phyloP scores from a whole-genome alignment of 2,797 vertebrate species.

The Ctenopoma kingsleyae region DNA sequence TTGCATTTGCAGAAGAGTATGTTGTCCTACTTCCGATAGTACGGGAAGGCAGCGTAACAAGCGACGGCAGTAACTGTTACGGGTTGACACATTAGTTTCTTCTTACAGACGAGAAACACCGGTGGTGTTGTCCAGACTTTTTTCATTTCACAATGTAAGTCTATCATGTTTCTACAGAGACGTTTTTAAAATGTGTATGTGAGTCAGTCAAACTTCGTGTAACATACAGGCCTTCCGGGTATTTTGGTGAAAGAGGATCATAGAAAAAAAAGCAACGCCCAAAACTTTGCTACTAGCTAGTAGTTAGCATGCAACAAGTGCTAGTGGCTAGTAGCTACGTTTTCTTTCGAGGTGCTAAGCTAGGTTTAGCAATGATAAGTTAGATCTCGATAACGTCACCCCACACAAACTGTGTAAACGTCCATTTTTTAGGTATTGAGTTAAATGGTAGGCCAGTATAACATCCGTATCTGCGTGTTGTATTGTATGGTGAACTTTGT shows the following conservation, averaged over 20 bases:
- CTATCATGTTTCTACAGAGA: neutral
- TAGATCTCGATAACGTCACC: neutral
- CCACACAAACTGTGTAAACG: neutral
- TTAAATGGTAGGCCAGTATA: fast-evolving
- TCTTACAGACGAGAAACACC: conserved; percentile 32
- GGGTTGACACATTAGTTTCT: conserved; percentile 49
- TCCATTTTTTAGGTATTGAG: neutral
- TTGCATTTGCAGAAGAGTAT: neutral
- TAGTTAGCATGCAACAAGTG: conserved; percentile 79
- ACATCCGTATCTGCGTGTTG: neutral
- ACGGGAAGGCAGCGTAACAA: conserved; percentile 34
- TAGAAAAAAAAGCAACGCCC: conserved; percentile 72
- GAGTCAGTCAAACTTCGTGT: neutral
- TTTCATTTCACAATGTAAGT: conserved; percentile 75
- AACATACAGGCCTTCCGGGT: neutral
- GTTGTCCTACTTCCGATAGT: conserved; percentile 17
- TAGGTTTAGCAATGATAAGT: neutral
- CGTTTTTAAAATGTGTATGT: neutral
- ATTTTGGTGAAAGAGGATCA: conserved; percentile 14
- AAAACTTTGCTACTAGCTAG: conserved; percentile 74
- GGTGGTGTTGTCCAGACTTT: conserved; percentile 22
- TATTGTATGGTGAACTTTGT: neutral
- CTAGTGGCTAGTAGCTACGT: conserved; percentile 18
- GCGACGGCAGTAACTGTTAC: conserved; percentile 59
- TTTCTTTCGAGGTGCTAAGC: conserved; percentile 17